phyloP scores from a whole-genome alignment of 2,797 vertebrate species.

The Hylomyscus alleni region DNA sequence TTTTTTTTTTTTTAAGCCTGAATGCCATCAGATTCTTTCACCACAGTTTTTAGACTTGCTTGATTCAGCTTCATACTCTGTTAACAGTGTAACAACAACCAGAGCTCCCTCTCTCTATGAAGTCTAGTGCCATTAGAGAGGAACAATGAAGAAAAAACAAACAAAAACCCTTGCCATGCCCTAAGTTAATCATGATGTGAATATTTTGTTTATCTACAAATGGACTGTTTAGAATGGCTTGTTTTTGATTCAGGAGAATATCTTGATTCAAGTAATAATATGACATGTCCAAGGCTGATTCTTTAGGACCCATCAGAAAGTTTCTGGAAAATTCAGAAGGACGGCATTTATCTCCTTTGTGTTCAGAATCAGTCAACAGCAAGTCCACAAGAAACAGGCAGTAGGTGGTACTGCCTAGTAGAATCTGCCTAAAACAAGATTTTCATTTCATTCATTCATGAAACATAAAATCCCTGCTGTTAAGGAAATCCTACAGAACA shows the following conservation, averaged over 20 bases:
- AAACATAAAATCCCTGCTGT: neutral
- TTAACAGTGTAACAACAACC: neutral
- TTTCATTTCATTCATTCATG: neutral
- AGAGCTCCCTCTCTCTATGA: neutral
- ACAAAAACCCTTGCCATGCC: neutral
- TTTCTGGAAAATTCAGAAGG: slow-evolving; percentile 3
- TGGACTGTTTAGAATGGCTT: neutral
- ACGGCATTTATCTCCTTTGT: neutral
- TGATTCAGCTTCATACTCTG: neutral
- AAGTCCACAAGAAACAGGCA: neutral
- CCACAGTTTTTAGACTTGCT: neutral
- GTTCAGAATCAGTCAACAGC: neutral
- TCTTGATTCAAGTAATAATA: neutral
- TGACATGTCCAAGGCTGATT: neutral
- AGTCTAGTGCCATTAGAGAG: neutral
- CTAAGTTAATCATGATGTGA: slow-evolving; percentile 33
- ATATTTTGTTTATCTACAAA: slow-evolving; percentile 35
- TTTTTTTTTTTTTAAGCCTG: neutral
- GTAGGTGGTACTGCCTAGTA: neutral
- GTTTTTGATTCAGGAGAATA: slow-evolving; percentile 42
- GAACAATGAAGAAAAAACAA: neutral
- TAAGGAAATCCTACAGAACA: neutral
- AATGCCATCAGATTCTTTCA: slow-evolving; percentile 27
- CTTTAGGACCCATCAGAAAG: neutral
- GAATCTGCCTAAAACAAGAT: neutral